Base-by-base conservation (phyloP, 2,797 vertebrate species). In the Notolabrus celidotus region DNA sequence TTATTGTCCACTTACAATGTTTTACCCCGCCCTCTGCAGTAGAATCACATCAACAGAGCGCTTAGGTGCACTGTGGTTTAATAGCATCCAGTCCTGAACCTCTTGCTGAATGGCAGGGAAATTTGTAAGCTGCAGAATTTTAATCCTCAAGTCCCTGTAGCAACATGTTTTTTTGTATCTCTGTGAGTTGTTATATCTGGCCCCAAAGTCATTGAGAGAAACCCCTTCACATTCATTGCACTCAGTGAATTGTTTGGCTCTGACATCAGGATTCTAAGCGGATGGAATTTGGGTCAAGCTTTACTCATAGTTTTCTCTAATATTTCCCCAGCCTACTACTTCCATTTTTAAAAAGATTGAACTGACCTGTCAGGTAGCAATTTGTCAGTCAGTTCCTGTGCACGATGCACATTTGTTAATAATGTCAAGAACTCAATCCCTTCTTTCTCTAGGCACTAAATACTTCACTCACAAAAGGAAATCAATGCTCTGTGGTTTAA, bases 391-490 rank as follows among this genome's bases (percentile, higher is more conserved):
- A 51, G 33, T 77, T 76, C 49, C 61, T 61, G 46, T 59, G 64
- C 67, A 69, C 68, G 67, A 69, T 34, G 42, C 47, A 56, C 52
- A 25, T 79, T 70, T 73, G 46, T 82, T 80, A 63, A 76, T 71
- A 52, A 69, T 79, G 77, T 79, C 79, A 74, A 58, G 34, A 52
- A 63, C 70, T 80, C 64, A 72, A 71, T 71, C 43, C 38, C 2
- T 20, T 45, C 19, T 79, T 70, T 77, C 63, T 78, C 41, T 27
- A 7, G 50, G 41, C 71, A 33, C 59, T 77, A 76, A 81, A 71
- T 67, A 38, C 64, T 57, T 50, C 19, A 53, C 59, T 77, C 71
- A 43, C 41, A 67, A 38, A n/a, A 5, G 16, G 53, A 71, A 84
- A 81, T 76, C 65, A 59, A 60, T 61, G 67, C 23, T 31, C n/a